phyloP scores from a whole-genome alignment of 2,888 invertebrate genomes.

The Chirona hameri region DNA sequence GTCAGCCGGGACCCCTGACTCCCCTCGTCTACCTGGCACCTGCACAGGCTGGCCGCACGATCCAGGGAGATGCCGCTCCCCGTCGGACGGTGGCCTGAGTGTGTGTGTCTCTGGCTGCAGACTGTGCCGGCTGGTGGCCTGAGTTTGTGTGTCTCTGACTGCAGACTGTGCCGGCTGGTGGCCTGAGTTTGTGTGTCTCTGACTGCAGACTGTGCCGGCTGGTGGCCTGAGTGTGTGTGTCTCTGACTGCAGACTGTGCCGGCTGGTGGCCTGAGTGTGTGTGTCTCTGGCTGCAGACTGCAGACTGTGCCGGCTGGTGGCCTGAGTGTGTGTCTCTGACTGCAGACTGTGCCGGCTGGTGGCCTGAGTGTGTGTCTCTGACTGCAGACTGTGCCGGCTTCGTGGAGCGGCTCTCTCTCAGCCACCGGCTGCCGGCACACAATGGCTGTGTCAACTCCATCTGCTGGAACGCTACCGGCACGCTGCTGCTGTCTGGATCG shows the following conservation, averaged over 20 bases:
- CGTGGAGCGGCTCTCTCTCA: slow-evolving; percentile 65
- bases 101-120: slow-evolving; percentile 10
- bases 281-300: background rate
- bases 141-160: background rate
- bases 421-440: slow-evolving; percentile 64
- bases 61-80: no score
- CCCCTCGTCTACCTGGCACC: no score
- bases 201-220: no score
- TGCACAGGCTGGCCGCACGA: no score
- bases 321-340: no score
- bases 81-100: background rate
- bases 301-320: no score
- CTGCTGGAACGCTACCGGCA: slow-evolving; percentile 72
- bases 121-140: slow-evolving; percentile 28
- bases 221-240: no score
- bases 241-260: slow-evolving; percentile 34
- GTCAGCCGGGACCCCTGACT: no score
- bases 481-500: slow-evolving; percentile 70
- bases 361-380: background rate
- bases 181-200: no score
- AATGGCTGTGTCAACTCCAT: slow-evolving; percentile 79
- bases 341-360: background rate
- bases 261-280: slow-evolving; percentile 50
- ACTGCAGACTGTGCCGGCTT: slow-evolving; percentile 45
- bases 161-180: background rate